Evolutionary conservation across 2,797 vertebrate species (phyloP).

Genomic region (Propithecus perrieri): DNA sequence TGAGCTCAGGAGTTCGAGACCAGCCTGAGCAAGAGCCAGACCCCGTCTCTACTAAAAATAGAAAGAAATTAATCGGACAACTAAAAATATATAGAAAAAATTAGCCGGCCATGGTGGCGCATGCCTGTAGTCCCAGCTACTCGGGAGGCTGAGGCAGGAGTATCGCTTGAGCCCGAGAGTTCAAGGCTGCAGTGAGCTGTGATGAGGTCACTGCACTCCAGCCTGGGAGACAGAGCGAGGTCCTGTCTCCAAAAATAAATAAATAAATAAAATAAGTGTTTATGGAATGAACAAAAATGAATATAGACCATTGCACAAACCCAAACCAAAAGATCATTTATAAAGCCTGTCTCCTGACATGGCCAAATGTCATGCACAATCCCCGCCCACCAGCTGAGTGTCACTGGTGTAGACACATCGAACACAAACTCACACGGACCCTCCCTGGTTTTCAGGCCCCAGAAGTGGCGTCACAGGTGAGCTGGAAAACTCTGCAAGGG

Average conservation of each 20-base stretch:
- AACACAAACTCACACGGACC: neutral
- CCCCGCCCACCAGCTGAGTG: neutral
- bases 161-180: neutral
- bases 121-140: neutral
- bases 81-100: neutral
- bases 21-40: neutral
- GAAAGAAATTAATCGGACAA: too few species aligned
- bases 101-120: accelerated
- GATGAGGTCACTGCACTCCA: neutral
- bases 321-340: neutral
- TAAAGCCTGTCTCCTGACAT: too few species aligned
- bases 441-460: neutral
- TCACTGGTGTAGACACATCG: neutral
- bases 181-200: neutral
- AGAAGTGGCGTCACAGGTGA: neutral
- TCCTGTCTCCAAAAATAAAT: neutral
- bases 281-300: neutral
- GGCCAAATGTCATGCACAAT: neutral
- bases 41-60: too few species aligned
- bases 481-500: neutral
- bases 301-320: neutral
- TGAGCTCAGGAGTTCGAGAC: too few species aligned
- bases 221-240: neutral
- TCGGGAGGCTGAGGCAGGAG: neutral
- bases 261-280: neutral